phyloP scores from a whole-genome alignment of 2,113 vertebrate genomes.

The Tachysurus fulvidraco region DNA sequence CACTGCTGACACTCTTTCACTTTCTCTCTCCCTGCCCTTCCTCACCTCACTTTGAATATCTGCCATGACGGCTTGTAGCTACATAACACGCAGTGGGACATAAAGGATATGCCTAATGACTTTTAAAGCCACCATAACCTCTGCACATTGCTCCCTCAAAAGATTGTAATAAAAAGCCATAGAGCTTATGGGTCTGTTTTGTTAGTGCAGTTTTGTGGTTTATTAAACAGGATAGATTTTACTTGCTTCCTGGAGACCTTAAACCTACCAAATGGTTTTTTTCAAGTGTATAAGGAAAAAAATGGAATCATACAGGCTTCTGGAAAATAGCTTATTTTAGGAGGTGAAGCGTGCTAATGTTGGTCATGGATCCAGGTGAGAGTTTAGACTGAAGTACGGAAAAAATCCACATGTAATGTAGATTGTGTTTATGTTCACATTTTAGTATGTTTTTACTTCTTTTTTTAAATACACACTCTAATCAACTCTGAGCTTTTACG shows the following conservation, averaged over 20 bases:
- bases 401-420: not conserved
- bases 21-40: slow-evolving; percentile 48
- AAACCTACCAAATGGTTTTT: slow-evolving; percentile 5
- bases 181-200: slow-evolving; percentile 24
- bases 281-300: slow-evolving; percentile 3
- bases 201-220: slow-evolving; percentile 15
- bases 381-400: slow-evolving; percentile 1
- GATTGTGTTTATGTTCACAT: slow-evolving; percentile 25
- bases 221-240: slow-evolving; percentile 27
- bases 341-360: not conserved
- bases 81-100: slow-evolving; percentile 30
- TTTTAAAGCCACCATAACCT: slow-evolving; percentile 33
- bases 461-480: not conserved
- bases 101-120: slow-evolving; percentile 32
- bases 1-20: slow-evolving; percentile 56
- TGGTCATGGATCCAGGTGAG: slow-evolving; percentile 18
- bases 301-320: not conserved
- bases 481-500: slow-evolving; percentile 5
- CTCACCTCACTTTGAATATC: slow-evolving; percentile 49
- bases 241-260: slow-evolving; percentile 28
- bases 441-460: slow-evolving; percentile 22
- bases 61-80: slow-evolving; percentile 54
- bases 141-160: slow-evolving; percentile 4
- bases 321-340: slow-evolving; percentile 28
- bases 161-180: slow-evolving; percentile 13